A percentile compares a stretch with the other conserved stretches of the same genome.
Evolutionary conservation across 2,888 invertebrate genomes (phyloP).

Genomic region (Branchellion lobata): DNA sequence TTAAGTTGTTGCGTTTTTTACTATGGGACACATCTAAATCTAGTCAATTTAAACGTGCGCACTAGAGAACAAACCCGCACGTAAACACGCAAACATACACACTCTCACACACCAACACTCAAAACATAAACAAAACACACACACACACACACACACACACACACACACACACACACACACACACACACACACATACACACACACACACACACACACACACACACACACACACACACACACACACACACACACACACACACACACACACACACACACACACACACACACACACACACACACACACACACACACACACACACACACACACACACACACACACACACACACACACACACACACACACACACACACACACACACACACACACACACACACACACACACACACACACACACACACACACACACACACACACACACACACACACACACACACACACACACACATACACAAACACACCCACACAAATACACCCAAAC

Average conservation of each 20-base stretch:
- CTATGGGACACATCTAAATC: too few relatives aligned
- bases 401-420: constrained; percentile 12
- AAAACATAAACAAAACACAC: too few relatives aligned
- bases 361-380: constrained; percentile 32
- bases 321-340: constrained; percentile 25
- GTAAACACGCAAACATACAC: not conserved
- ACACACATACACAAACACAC: constrained; percentile 18
- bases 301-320: constrained; percentile 31
- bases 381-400: constrained; percentile 26
- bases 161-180: too few relatives aligned
- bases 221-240: not conserved
- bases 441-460: constrained; percentile 31
- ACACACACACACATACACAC: not conserved
- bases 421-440: constrained; percentile 27
- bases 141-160: too few relatives aligned
- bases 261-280: not conserved
- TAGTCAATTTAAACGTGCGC: not conserved
- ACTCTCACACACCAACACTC: constrained; percentile 22
- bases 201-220: too few relatives aligned
- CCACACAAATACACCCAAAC: not conserved
- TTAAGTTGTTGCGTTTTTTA: too few relatives aligned
- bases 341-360: constrained; percentile 7
- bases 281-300: constrained; percentile 27
- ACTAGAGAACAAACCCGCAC: constrained; percentile 24
- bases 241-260: too few relatives aligned